A percentile compares a stretch with the other conserved stretches of the same genome.
phyloP scores from a whole-genome alignment of 2,888 invertebrate genomes.

The Nephrotoma appendiculata region DNA sequence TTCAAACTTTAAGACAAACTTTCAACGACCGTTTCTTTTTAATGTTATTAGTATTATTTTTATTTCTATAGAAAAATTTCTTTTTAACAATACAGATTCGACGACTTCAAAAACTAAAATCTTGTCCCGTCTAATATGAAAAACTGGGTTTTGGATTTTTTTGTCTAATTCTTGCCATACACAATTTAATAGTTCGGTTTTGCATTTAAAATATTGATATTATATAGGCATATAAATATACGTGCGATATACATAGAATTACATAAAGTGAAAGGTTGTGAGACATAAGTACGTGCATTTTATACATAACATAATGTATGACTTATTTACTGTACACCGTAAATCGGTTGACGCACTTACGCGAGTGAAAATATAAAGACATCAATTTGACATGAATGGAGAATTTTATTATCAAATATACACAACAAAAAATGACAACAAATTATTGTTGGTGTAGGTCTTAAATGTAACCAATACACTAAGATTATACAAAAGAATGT shows the following conservation, averaged over 20 bases:
- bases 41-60: not conserved
- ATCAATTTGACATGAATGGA: not conserved
- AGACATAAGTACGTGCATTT: not conserved
- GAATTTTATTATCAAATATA: not conserved
- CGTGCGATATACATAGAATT: not conserved
- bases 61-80: not conserved
- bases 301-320: too few species aligned
- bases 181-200: not conserved
- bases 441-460: not conserved
- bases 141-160: not conserved
- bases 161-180: not conserved
- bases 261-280: not conserved
- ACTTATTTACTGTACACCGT: not conserved
- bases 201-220: not conserved
- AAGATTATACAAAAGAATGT: not conserved
- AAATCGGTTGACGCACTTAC: not conserved
- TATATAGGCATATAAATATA: not conserved
- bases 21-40: not conserved
- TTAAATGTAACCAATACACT: not conserved
- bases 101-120: not conserved
- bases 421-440: not conserved
- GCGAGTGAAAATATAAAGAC: not conserved
- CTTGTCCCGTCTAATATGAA: not conserved
- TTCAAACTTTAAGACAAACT: not conserved
- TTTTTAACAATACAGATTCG: not conserved